A percentile compares a stretch with the other conserved stretches of the same genome.
These are phyloP conservation scores for Leptopilina syphax DNA, from an alignment of 2,888 invertebrate species.

Conservation along the genomic window DNA sequence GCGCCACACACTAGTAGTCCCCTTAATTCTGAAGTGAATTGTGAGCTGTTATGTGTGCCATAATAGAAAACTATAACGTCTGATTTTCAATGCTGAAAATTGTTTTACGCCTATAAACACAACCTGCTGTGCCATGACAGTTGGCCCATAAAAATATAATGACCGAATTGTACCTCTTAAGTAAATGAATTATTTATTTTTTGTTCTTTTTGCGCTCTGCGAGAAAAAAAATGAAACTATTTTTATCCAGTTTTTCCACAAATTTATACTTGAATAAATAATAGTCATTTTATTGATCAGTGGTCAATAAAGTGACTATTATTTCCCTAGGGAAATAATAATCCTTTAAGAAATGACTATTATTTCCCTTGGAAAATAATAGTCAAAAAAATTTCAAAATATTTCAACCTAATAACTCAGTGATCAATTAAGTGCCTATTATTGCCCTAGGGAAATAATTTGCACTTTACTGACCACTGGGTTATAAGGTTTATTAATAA, in stretches of 20 bases:
- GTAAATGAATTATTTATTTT: conserved; percentile 14
- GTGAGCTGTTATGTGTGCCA: conserved; percentile 61
- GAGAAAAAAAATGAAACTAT: neutral
- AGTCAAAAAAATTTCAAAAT: too few relatives aligned
- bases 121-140: conserved; percentile 72
- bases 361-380: too few relatives aligned
- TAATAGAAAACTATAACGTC: conserved; percentile 73
- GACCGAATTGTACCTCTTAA: conserved; percentile 42
- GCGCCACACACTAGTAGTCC: conserved; percentile 58
- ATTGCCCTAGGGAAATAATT: too few relatives aligned
- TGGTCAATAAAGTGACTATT: too few relatives aligned
- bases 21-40: conserved; percentile 61
- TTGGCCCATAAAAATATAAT: conserved; percentile 72
- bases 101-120: conserved; percentile 75
- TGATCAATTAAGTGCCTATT: too few relatives aligned
- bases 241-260: neutral
- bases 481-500: too few relatives aligned
- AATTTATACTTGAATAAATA: too few relatives aligned
- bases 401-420: too few relatives aligned
- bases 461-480: too few relatives aligned
- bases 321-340: too few relatives aligned
- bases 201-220: neutral
- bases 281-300: too few relatives aligned
- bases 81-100: conserved; percentile 76
- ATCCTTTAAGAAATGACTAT: too few relatives aligned